Percentiles rank a stretch among this genome's conserved stretches.
These are phyloP conservation scores for Drosophila bipectinata DNA, from an alignment of 1,140 invertebrate species.

Conservation along the genomic window DNA sequence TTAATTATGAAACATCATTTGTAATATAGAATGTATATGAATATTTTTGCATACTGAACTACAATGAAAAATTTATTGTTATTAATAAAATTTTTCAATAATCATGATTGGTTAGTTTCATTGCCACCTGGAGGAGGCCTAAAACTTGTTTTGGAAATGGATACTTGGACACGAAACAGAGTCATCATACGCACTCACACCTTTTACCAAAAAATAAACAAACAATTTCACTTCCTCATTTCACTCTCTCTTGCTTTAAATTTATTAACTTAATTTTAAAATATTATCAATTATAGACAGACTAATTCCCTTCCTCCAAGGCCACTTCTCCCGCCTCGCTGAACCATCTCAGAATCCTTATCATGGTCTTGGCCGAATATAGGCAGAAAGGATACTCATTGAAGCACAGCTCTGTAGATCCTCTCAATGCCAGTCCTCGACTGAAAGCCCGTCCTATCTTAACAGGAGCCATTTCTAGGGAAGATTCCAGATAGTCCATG, in stretches of 20 bases:
- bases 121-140: not conserved
- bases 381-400: conserved; percentile 81
- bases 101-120: conserved; percentile 5
- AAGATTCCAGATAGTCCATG: conserved; percentile 74
- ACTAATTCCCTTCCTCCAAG: conserved; percentile 20
- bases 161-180: not conserved
- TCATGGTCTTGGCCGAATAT: conserved; percentile 80
- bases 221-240: conserved; percentile 26
- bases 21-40: conserved; percentile 45
- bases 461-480: conserved; percentile 61
- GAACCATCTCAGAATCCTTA: conserved; percentile 77
- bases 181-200: not conserved
- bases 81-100: conserved; percentile 69
- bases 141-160: not conserved
- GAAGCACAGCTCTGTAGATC: conserved; percentile 64
- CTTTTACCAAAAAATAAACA: not conserved
- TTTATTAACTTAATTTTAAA: conserved; percentile 8
- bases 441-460: conserved; percentile 76
- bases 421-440: conserved; percentile 63
- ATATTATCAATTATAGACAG: not conserved
- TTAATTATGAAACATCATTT: conserved; percentile 34
- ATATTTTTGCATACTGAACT: conserved; percentile 66
- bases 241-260: conserved; percentile 9
- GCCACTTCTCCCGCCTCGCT: conserved; percentile 42
- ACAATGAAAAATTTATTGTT: conserved; percentile 54